phyloP scores from a whole-genome alignment of 2,113 vertebrate genomes.

The Syngnathoides biaculeatus region DNA sequence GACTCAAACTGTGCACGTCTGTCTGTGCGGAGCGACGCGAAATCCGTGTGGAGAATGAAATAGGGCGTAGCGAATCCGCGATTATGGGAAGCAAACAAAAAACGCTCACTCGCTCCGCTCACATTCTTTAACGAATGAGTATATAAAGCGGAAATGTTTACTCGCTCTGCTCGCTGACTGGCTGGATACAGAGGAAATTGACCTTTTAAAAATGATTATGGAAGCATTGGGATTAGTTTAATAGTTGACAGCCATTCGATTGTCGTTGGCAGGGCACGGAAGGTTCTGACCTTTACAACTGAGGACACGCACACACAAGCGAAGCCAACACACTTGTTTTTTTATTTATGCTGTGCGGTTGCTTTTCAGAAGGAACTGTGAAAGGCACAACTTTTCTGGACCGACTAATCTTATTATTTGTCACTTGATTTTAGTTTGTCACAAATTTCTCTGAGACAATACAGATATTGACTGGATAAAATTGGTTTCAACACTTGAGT shows the following conservation, averaged over 20 bases:
- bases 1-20: neutral
- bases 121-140: neutral
- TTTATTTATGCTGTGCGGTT: neutral
- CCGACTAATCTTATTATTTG: neutral
- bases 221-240: neutral
- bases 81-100: neutral
- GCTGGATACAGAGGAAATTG: neutral
- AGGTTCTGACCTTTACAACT: neutral
- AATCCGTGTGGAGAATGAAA: neutral
- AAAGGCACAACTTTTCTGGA: neutral
- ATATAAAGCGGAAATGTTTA: neutral
- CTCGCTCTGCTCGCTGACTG: neutral
- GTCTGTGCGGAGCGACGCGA: neutral
- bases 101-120: neutral
- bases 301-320: neutral
- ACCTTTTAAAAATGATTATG: constrained; percentile 1
- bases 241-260: neutral
- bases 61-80: neutral
- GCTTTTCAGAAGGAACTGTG: no score
- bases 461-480: neutral
- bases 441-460: neutral
- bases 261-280: neutral
- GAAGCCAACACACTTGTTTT: neutral
- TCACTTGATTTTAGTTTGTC: neutral
- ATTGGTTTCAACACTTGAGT: neutral